Evolutionary conservation across 2,113 vertebrate genomes (phyloP), one percentile per base, ranked within the genome.

Genomic region (Ondatra zibethicus): DNA sequence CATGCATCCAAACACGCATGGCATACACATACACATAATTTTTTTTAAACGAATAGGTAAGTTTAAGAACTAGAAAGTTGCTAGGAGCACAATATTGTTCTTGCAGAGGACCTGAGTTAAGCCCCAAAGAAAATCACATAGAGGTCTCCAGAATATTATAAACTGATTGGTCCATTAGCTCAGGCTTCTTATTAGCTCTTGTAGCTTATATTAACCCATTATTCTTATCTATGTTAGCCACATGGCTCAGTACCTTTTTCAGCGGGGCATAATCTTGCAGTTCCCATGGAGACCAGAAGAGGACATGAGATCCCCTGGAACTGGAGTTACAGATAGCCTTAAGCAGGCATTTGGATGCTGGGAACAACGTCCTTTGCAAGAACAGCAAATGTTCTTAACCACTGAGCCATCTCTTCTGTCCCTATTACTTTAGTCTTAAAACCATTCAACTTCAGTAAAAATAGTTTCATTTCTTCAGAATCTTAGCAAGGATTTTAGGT

Each of bases 371-470:
- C 61, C 42, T 85, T 66, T 84, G 12, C 25, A 63, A 63, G 13
- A 63, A 63, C n/a, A 84, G 39, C 39, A 66, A 66, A 16, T 45
- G 61, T 29, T 84, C 82, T 19, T 47, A 66, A 86, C 82, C 39
- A 31, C 42, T 47, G 14, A 86, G 29, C 82, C 61, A 31, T 45
- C n/a, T 86, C 82, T 85, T 63, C 63, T 65, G 82, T 63, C 27
- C 13, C 36, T 82, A 7, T 42, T 36, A 89, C 21, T 89, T 88
- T n/a, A 94, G 52, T 93, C 42, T 92, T 91, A 86, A 93, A 81
- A 81, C 84, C 78, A 72, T 84, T 82, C 80, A n/a, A 29, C 55
- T 63, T 63, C 58, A 89, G 50, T 92, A 70, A 92, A 92, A 96
- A 70, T 92, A 27, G 86, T 65, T 95, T 88, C 29, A 0, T 89